A percentile compares a stretch with the other conserved stretches of the same genome.
Conservation (phyloP, 2,797 vertebrate species). For the Gallinago nigripennis region DNA sequence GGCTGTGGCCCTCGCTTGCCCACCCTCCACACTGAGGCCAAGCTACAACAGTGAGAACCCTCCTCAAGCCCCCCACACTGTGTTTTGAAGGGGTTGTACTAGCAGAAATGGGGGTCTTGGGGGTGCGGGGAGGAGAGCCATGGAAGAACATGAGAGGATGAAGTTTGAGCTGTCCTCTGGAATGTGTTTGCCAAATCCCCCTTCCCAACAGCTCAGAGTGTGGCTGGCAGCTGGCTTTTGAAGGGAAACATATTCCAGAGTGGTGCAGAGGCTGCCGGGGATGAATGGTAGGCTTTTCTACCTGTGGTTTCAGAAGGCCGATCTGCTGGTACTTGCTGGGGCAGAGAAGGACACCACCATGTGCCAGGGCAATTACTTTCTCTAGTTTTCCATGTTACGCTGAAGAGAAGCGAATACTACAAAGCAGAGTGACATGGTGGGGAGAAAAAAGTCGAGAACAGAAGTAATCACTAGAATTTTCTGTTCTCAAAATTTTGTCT, state of each 20-base stretch:
- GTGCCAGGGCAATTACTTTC: neutral
- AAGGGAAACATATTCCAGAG: neutral
- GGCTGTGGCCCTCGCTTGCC: neutral
- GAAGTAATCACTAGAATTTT: neutral
- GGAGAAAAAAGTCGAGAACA: neutral
- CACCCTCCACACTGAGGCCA: neutral
- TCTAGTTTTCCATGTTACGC: neutral
- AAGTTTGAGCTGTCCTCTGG: neutral
- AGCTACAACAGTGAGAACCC: neutral
- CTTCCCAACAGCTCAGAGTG: neutral
- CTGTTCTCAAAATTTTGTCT: neutral
- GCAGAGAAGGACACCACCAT: neutral
- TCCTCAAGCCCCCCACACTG: neutral
- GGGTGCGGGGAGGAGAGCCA: rapidly evolving
- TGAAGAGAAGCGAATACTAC: neutral
- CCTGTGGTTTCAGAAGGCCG: neutral
- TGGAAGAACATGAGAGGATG: neutral
- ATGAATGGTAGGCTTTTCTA: neutral
- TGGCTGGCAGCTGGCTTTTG: neutral
- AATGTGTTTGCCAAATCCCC: neutral
- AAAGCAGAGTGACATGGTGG: neutral
- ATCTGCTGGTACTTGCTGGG: neutral
- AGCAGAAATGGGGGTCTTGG: neutral
- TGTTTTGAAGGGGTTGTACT: neutral
- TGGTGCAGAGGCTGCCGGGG: rapidly evolving